These are phyloP conservation scores for Stratiomys singularior DNA, from an alignment of 2,888 invertebrate genomes.

Conservation along the genomic window DNA sequence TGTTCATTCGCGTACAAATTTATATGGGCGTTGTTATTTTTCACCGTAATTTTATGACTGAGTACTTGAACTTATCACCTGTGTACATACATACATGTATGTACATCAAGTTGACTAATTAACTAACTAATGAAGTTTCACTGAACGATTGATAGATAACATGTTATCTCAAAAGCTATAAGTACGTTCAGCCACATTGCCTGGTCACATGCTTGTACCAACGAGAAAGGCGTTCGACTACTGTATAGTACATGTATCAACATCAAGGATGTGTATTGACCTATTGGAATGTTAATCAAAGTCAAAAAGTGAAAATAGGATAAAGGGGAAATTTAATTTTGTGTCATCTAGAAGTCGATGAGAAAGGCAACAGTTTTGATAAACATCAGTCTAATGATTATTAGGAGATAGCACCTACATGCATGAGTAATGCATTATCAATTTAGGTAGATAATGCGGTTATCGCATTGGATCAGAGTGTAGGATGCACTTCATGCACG, in stretches of 20 bases:
- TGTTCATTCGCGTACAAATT: no score
- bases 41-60: constrained; percentile 7
- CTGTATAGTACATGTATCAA: neutral
- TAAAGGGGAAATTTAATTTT: constrained; percentile 36
- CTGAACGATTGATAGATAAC: constrained; percentile 36
- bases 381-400: neutral
- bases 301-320: constrained; percentile 30
- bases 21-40: constrained; percentile 20
- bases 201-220: neutral
- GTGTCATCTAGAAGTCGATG: constrained; percentile 30
- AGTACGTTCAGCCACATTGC: neutral
- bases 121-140: constrained; percentile 40
- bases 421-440: neutral
- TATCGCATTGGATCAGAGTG: no score
- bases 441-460: no score
- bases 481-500: no score
- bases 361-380: constrained; percentile 29
- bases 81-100: no score
- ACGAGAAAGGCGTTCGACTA: no score
- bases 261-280: neutral
- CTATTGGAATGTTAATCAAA: constrained; percentile 36
- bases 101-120: constrained; percentile 41
- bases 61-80: constrained; percentile 42
- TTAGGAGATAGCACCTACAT: constrained; percentile 2
- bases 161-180: constrained; percentile 20